Conservation (phyloP, 2,888 invertebrate species). For the Drosophila testacea region DNA sequence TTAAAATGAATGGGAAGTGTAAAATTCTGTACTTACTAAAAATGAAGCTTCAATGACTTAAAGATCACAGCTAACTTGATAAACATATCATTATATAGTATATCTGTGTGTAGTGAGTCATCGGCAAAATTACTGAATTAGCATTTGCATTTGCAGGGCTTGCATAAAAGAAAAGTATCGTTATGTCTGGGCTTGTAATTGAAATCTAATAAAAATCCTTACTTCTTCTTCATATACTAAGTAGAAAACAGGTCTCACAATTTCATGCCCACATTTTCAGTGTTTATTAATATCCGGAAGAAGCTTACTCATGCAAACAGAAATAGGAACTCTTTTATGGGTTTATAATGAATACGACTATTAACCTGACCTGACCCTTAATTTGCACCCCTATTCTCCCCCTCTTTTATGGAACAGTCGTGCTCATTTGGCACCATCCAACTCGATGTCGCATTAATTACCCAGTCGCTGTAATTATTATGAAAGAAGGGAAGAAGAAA, state of each 20-base stretch:
- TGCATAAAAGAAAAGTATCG: no score
- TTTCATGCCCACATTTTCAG: not conserved
- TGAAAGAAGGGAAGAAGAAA: slow-evolving; percentile 10
- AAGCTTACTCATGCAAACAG: not conserved
- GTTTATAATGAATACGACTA: slow-evolving; percentile 12
- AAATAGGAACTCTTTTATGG: slow-evolving; percentile 2
- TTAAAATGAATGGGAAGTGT: not conserved
- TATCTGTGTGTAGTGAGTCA: no score
- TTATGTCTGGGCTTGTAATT: no score
- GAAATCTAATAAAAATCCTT: no score
- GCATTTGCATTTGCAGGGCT: no score
- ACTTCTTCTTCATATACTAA: no score
- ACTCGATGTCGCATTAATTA: slow-evolving; percentile 60
- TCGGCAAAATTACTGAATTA: no score
- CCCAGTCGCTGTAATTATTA: slow-evolving; percentile 66
- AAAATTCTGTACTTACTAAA: not conserved
- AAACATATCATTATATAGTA: no score
- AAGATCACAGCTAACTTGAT: not conserved
- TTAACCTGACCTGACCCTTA: slow-evolving; percentile 24
- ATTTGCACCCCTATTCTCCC: not conserved
- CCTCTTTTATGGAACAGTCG: no score
- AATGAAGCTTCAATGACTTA: not conserved
- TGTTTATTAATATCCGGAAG: not conserved
- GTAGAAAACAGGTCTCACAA: not conserved
- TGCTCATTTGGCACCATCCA: slow-evolving; percentile 33